These are phyloP conservation scores for Petaurus breviceps DNA, from an alignment of 2,113 vertebrate species.

Conservation along the genomic window DNA sequence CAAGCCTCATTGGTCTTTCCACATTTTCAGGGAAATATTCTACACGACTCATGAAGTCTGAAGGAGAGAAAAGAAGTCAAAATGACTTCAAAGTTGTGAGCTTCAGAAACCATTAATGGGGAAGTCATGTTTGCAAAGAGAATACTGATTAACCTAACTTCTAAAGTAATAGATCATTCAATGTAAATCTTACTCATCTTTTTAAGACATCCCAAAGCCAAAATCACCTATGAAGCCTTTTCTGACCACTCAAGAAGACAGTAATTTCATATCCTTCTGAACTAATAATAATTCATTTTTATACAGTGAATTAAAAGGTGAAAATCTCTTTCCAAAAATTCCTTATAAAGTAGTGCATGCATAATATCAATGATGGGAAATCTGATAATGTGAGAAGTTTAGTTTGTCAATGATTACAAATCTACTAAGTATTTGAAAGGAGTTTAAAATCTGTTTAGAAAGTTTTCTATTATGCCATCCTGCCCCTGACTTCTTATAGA, in stretches of 20 bases:
- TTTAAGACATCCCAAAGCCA: neutral
- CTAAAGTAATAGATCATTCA: neutral
- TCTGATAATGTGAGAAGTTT: neutral
- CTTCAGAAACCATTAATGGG: neutral
- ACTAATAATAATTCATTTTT: neutral
- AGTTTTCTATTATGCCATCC: neutral
- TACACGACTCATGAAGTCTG: neutral
- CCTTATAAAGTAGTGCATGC: neutral
- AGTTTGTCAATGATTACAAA: neutral
- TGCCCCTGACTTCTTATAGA: neutral
- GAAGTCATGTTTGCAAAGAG: neutral
- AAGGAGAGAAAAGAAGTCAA: neutral
- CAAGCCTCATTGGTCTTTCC: neutral
- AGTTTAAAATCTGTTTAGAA: neutral
- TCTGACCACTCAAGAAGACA: neutral
- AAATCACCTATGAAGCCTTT: neutral
- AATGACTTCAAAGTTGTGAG: neutral
- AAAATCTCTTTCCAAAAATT: neutral
- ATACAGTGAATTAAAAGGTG: neutral
- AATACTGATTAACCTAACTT: neutral
- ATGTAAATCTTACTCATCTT: neutral
- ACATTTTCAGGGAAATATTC: neutral
- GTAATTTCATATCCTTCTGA: neutral
- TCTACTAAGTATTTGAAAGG: neutral
- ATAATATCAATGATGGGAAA: neutral